These are phyloP conservation scores for Brachionus asplanchnoidis DNA, from an alignment of 1,140 invertebrate genomes.

Conservation along the genomic window DNA sequence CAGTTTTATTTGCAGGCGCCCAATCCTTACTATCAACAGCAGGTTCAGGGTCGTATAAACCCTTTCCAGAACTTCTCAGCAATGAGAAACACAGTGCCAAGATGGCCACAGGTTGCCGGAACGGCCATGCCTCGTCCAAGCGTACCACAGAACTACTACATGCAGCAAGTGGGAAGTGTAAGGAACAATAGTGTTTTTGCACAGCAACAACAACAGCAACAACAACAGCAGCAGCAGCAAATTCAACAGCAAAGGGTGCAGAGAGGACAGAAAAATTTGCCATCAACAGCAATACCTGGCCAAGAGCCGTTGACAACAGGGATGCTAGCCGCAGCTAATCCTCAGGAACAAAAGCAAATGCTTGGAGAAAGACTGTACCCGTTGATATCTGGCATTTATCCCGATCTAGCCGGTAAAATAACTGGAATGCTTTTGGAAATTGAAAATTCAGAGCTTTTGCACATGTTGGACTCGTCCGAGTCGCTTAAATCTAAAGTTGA, in stretches of 20 bases:
- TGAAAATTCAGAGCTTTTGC: conserved; percentile 95
- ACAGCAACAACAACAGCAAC: neutral
- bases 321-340: neutral
- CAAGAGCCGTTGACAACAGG: conserved; percentile 35
- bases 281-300: neutral
- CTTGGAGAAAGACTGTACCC: conserved; percentile 95
- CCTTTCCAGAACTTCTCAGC: neutral
- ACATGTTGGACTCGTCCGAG: conserved; percentile 95
- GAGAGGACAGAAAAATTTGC: neutral
- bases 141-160: neutral
- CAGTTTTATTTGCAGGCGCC: neutral
- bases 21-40: conserved; percentile 7
- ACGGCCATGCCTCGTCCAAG: neutral
- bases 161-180: neutral
- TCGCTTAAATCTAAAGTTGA: conserved; percentile 79
- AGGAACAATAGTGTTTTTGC: neutral
- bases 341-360: conserved; percentile 91
- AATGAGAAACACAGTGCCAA: neutral
- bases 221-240: neutral
- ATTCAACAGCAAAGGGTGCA: neutral
- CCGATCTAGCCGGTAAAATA: conserved; percentile 89
- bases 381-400: conserved; percentile 85
- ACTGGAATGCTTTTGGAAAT: conserved; percentile 99
- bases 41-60: neutral
- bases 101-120: neutral